These are phyloP conservation scores for Callinectes sapidus DNA, from an alignment of 2,888 invertebrate genomes.

Conservation along the genomic window DNA sequence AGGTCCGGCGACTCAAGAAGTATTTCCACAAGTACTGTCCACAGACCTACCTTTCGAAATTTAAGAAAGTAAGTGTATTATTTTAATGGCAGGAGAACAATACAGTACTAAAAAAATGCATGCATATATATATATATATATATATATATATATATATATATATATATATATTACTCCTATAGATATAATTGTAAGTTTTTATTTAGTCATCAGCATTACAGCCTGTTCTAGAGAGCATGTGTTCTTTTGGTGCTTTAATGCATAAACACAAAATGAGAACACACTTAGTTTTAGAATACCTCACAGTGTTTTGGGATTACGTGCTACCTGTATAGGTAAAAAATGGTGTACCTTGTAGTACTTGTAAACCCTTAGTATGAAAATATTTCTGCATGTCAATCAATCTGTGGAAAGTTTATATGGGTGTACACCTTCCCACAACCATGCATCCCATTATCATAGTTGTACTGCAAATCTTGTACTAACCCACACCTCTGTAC, in stretches of 20 bases:
- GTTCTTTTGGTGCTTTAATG: too few relatives aligned
- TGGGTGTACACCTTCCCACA: not conserved
- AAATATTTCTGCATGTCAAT: not conserved
- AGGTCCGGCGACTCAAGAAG: slow-evolving; percentile 94
- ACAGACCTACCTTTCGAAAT: slow-evolving; percentile 92
- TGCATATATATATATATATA: not conserved
- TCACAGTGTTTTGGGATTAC: not conserved
- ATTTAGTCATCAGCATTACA: too few relatives aligned
- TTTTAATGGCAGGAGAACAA: not conserved
- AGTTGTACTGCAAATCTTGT: not conserved
- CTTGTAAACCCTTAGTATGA: not conserved
- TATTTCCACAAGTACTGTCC: slow-evolving; percentile 95
- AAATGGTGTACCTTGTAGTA: not conserved
- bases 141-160: not conserved
- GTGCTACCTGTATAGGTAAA: not conserved
- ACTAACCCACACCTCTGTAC: slow-evolving; percentile 54
- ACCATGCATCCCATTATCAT: not conserved
- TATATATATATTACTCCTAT: too few relatives aligned
- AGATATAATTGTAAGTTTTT: too few relatives aligned
- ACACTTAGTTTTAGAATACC: not conserved
- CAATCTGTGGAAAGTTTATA: not conserved
- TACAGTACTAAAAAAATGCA: not conserved
- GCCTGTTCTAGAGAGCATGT: too few relatives aligned
- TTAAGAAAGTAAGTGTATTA: slow-evolving; percentile 82
- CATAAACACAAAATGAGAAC: too few relatives aligned